Conservation (phyloP, 2,797 vertebrate species). For the Tenualosa thibaudeaui region DNA sequence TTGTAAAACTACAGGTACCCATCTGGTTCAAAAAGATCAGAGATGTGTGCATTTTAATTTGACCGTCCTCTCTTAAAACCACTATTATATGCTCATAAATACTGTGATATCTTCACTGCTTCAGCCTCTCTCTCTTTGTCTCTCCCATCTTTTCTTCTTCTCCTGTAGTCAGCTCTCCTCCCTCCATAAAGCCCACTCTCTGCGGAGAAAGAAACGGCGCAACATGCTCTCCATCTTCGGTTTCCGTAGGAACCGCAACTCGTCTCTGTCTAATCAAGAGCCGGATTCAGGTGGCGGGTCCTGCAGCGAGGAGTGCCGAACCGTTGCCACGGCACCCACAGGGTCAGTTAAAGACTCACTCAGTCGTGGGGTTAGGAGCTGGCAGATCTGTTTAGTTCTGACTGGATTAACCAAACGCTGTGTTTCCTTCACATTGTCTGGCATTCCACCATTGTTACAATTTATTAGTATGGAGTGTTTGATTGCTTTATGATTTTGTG, state of each 20-base stretch:
- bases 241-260: constrained; percentile 73
- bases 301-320: constrained; percentile 67
- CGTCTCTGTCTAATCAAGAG: constrained; percentile 61
- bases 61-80: constrained; percentile 29
- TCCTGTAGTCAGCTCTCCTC: constrained; percentile 71
- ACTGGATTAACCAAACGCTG: background rate
- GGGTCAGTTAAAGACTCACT: constrained; percentile 57
- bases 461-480: background rate
- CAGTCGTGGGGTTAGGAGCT: background rate
- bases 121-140: constrained; percentile 15
- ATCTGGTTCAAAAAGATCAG: constrained; percentile 18
- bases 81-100: background rate
- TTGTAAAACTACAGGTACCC: constrained; percentile 20
- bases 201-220: constrained; percentile 74
- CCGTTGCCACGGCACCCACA: constrained; percentile 64
- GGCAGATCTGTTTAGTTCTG: background rate
- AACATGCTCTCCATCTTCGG: constrained; percentile 77
- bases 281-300: constrained; percentile 63
- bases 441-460: background rate
- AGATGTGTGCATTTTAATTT: constrained; percentile 3
- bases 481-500: background rate
- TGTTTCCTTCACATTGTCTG: background rate
- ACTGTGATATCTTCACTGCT: background rate
- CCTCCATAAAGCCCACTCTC: constrained; percentile 74
- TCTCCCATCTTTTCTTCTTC: constrained; percentile 6